Evolutionary conservation across 2,888 invertebrate genomes (phyloP).

Genomic region (Deroplatys truncata): DNA sequence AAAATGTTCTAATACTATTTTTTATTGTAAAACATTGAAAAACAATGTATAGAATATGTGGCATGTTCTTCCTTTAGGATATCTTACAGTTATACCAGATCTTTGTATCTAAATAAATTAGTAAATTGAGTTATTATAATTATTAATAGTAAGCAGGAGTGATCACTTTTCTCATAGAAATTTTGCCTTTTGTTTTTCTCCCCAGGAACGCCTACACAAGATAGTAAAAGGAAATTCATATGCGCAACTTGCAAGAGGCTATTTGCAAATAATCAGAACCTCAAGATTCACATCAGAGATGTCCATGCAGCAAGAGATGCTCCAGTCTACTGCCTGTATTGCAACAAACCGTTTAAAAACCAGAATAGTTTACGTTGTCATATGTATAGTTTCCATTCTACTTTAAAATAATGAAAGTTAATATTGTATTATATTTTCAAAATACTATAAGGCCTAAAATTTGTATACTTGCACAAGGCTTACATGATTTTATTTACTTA

Average conservation of each 20-base stretch:
- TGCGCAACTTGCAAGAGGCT: slow-evolving; percentile 60
- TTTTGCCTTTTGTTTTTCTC: not conserved
- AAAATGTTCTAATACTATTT: no score
- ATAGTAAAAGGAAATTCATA: slow-evolving; percentile 50
- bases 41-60: no score
- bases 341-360: not conserved
- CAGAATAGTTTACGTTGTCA: not conserved
- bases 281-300: slow-evolving; percentile 67
- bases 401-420: not conserved
- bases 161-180: not conserved
- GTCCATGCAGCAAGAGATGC: slow-evolving; percentile 47
- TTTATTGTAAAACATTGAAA: no score
- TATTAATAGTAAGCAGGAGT: not conserved
- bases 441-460: not conserved
- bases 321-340: not conserved
- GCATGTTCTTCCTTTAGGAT: no score
- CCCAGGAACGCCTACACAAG: not conserved
- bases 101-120: no score
- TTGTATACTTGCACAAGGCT: not conserved
- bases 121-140: no score
- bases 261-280: slow-evolving; percentile 63
- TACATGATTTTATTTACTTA: not conserved
- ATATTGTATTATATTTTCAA: not conserved
- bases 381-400: not conserved
- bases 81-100: no score